A percentile compares a stretch with the other conserved stretches of the same genome.
phyloP scores from a whole-genome alignment of 2,113 vertebrate genomes.

The Ondatra zibethicus region DNA sequence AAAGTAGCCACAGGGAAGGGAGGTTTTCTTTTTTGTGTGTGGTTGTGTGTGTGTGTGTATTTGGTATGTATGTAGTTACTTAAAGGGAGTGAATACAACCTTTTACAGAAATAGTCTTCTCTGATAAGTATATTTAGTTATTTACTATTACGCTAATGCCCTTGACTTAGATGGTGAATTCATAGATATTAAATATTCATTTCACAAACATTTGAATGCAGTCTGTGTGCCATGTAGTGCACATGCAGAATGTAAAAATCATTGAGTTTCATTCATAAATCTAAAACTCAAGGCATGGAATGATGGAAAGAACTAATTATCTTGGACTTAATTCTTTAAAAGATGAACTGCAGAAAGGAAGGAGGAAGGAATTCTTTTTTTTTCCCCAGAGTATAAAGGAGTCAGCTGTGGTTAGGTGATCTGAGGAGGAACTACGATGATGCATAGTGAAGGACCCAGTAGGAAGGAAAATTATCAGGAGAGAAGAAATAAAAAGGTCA shows the following conservation, averaged over 20 bases:
- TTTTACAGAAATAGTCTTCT: neutral
- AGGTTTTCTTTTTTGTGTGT: slow-evolving; percentile 2
- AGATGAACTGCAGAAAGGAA: neutral
- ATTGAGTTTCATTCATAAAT: neutral
- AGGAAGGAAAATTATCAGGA: neutral
- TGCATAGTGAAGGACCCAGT: neutral
- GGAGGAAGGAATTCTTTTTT: neutral
- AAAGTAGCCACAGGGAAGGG: slow-evolving; percentile 57
- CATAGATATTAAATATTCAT: neutral
- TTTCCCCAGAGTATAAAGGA: neutral
- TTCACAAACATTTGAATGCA: neutral
- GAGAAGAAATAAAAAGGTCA: neutral
- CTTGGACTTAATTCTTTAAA: neutral
- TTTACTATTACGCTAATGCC: neutral
- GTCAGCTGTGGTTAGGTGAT: neutral
- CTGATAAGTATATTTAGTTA: slow-evolving; percentile 2
- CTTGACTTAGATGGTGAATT: slow-evolving; percentile 5
- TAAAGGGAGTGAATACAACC: neutral
- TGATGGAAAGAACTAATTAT: neutral
- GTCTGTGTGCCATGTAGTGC: neutral
- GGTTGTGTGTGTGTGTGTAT: neutral
- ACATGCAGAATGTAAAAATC: neutral
- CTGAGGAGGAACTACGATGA: neutral
- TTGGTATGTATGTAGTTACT: neutral
- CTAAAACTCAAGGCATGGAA: neutral